Base-by-base conservation (phyloP, 2,113 vertebrate genomes). In the Gavia stellata region DNA sequence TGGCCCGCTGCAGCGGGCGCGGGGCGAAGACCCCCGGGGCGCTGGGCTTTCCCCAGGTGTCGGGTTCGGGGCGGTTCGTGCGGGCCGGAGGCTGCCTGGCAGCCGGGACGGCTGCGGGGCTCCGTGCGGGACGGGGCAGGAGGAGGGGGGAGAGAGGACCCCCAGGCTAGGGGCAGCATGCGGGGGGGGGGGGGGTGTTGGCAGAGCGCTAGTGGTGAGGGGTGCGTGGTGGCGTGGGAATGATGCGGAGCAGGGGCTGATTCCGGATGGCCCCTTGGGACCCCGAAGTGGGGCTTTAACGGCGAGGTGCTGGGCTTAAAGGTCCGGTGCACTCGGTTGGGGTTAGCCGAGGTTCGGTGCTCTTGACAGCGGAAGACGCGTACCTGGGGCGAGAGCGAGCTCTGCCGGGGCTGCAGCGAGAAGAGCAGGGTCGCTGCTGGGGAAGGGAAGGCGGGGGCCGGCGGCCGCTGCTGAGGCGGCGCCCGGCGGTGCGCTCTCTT, bases 321-420 rank as follows among this genome's bases (percentile, higher is more conserved):
- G 0, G 61, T 3, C 29, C 26, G 42, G 33, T 18, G 71, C 42
- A 2, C 58, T 45, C 18, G 1, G 10, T 1, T 9, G 66, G 58
- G 36, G 42, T 8, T 11, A 13, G 53, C 56, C 26, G 28, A 9
- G 77, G 65, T 9, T 49, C 38, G 33, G 49, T 8, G 56, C 7
- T 47, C 42, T 1, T 0, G 45, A 9, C 56, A 4, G 61, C 10
- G 0, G 4, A 16, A n/a, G 58, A 14, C 34, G 2, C 40, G 24
- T 23, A 17, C 5, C 24, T 1, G 40, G 59, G 55, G n/a, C 24
- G 14, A 8, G 36, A 7, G 53, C n/a, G n/a, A 45, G 52, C 6
- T 26, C n/a, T 36, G 65, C 40, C 16, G 40, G 66, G 49, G 55
- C 29, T 8, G 62, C 53, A 6, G 15, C 14, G 44, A 7, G 19